These are phyloP conservation scores for Chrysocyon brachyurus DNA, from an alignment of 2,797 vertebrate species.

Conservation along the genomic window DNA sequence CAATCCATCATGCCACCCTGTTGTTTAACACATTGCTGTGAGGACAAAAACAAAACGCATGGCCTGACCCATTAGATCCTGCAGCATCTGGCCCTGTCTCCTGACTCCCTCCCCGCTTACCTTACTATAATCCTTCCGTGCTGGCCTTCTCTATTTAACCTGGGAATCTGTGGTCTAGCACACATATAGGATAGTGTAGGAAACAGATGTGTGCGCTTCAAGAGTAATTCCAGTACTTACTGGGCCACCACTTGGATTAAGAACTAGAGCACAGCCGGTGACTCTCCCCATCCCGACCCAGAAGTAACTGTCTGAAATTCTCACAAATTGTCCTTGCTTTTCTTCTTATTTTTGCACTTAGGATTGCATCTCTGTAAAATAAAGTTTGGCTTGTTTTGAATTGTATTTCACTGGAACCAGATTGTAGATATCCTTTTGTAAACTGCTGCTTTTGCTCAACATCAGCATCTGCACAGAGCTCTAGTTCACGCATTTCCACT, in stretches of 20 bases:
- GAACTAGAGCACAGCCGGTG: neutral
- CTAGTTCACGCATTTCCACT: neutral
- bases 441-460: neutral
- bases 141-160: neutral
- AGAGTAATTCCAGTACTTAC: neutral
- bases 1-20: neutral
- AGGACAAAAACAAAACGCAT: neutral
- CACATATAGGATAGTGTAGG: no score
- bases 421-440: no score
- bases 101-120: neutral
- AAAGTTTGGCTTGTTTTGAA: neutral
- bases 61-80: neutral
- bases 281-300: neutral
- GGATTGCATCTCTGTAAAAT: neutral
- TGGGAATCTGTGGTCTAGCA: neutral
- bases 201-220: neutral
- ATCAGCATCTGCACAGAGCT: accelerated
- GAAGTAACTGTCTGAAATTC: neutral
- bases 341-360: neutral
- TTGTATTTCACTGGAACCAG: neutral
- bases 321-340: neutral
- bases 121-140: accelerated
- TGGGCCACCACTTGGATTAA: neutral
- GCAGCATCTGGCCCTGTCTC: neutral
- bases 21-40: neutral